Evolutionary conservation across 2,113 vertebrate genomes (phyloP), one percentile per base, ranked within the genome.

Genomic region (Sinocyclocheilus anophthalmus): DNA sequence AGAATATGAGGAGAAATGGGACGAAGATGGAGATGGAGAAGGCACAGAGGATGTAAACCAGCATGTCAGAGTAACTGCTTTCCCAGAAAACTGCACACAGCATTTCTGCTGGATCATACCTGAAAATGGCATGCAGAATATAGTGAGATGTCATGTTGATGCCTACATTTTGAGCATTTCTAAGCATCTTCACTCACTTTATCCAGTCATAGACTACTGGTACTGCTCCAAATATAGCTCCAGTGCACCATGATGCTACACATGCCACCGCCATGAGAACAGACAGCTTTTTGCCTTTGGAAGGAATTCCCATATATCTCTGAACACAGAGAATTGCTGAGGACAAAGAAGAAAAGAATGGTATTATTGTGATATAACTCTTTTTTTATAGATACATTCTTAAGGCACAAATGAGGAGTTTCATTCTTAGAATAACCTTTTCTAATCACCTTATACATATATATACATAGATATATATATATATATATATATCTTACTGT

Each of bases 41-140:
- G 14, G 91, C 83, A 77, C 93, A 94, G 53, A 94, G 90, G 65
- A 95, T 93, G 91, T 94, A 95, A 80, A 93, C 86, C 88, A 93
- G 59, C 95, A 95, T 94, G 91, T 94, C 94, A 1, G 93, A 93
- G 89, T 92, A 95, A 84, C 91, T 94, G 88, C 73, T 90, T 86
- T 94, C 93, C 95, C 94, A 95, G 88, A 94, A 94, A 59, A 95
- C 93, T 3, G 94, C 92, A 70, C 95, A 95, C 77, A 95, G 87
- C 93, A 95, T 94, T 90, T 95, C 95, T 1, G 94, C 92, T 20
- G 90, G 86, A 86, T 95, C 95, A 10, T 94, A 95, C 88, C 95
- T 95, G 84, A 1, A 48, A 30, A 72, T 50, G 3, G 5, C 14
- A 69, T 63, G 39, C 12, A 37, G 14, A 57, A 24, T 63, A 61